Evolutionary conservation across 2,797 vertebrate genomes (phyloP).

Genomic region (Esox lucius): DNA sequence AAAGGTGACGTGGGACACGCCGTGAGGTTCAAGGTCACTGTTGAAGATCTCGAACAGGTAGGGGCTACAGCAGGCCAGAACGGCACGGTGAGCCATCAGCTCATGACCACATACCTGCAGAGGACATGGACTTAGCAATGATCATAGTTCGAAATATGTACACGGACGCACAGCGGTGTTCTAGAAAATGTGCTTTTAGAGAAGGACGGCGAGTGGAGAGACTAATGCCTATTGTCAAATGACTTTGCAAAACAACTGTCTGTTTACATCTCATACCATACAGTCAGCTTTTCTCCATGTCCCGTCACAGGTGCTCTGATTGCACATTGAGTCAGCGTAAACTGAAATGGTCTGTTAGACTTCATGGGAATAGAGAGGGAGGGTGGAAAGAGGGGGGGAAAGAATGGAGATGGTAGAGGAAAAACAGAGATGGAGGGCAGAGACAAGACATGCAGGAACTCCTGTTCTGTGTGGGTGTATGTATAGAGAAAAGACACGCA

Average conservation of each 20-base stretch:
- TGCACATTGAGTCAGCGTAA: neutral
- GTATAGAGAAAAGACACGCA: no score
- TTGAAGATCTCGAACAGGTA: slow-evolving; percentile 99
- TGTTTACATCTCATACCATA: neutral
- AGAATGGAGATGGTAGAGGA: neutral
- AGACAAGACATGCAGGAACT: no score
- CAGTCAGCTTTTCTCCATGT: neutral
- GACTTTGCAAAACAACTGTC: neutral
- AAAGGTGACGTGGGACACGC: slow-evolving; percentile 94
- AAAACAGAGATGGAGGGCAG: neutral
- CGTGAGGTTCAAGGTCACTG: slow-evolving; percentile 89
- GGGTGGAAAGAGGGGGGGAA: neutral
- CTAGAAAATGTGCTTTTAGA: neutral
- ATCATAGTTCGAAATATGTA: neutral
- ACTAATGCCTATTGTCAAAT: neutral
- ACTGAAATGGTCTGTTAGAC: neutral
- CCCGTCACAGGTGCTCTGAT: neutral
- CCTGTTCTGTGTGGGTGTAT: no score
- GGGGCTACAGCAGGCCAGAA: slow-evolving; percentile 97
- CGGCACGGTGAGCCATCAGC: slow-evolving; percentile 94
- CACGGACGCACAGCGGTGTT: no score
- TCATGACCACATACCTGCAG: slow-evolving; percentile 94
- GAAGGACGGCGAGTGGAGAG: neutral
- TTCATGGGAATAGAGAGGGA: neutral
- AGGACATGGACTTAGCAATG: neutral